These are phyloP conservation scores for Sarcophaga caerulescens DNA, from an alignment of 2,888 invertebrate species.

Conservation along the genomic window DNA sequence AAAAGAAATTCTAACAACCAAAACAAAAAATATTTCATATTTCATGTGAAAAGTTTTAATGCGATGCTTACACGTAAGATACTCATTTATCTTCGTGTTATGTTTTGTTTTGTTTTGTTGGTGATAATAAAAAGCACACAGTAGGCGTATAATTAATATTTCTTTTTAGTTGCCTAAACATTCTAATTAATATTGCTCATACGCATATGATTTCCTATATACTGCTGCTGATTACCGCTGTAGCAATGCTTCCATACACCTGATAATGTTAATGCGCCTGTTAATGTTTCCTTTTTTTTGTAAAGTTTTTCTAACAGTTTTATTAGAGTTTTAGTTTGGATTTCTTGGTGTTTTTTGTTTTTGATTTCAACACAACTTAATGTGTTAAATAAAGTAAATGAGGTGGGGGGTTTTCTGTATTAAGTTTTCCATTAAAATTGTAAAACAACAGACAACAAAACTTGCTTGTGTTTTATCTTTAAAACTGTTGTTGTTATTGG, in stretches of 20 bases:
- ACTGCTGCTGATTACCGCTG: too few species aligned
- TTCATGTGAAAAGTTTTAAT: background rate
- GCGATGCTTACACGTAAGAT: background rate
- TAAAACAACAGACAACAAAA: background rate
- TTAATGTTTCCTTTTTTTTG: background rate
- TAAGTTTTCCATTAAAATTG: background rate
- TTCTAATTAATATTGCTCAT: conserved; percentile 33
- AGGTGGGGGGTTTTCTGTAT: too few species aligned
- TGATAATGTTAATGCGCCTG: too few species aligned
- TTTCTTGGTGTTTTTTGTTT: background rate
- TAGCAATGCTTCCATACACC: too few species aligned
- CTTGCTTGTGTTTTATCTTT: background rate
- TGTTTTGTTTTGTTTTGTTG: background rate
- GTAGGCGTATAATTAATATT: conserved; percentile 36
- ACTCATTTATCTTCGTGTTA: conserved; percentile 1
- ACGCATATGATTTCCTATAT: background rate
- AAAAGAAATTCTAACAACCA: background rate
- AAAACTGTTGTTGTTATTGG: conserved; percentile 2
- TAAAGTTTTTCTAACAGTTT: conserved; percentile 3
- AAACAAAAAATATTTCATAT: conserved; percentile 4
- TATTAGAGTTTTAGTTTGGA: background rate
- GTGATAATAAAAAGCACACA: background rate
- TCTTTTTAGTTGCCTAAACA: background rate
- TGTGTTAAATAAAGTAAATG: too few species aligned
- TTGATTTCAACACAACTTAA: too few species aligned